Evolutionary conservation across 2,797 vertebrate genomes (phyloP), one percentile per base, ranked within the genome.

Genomic region (Kryptolebias ocellatus): DNA sequence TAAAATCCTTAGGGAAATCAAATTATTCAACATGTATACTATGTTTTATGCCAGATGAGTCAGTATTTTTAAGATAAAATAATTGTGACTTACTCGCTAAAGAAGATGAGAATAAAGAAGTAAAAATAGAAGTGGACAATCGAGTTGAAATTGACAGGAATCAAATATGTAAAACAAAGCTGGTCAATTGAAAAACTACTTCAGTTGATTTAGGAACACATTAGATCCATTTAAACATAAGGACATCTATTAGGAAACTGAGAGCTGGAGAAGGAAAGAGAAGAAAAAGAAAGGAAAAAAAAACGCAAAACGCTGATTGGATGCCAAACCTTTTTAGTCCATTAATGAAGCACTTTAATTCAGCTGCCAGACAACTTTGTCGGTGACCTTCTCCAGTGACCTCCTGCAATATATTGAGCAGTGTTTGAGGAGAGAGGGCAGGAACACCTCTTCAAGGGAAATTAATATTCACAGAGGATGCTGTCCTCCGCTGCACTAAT

Each of bases 381-480:
- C 60, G 63, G 72, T 74, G 83, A 89, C 91, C 90, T 92, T 87
- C 76, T 70, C 39, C 16, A 8, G 61, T 82, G 88, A 90, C 88
- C 87, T 86, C 74, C 58, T 81, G 79, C 83, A 65, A 79, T 83
- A 79, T 83, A 86, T 85, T 64, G 86, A 89, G 80, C 80, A 55
- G 70, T 57, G 76, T 87, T 86, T 84, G 74, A 81, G 70, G 72
- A 83, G 75, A 70, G 71, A 77, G 76, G 81, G 74, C 67, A 57
- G 81, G 76, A 83, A 80, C 79, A 79, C 80, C 80, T 90, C 89
- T 88, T 89, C 76, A 86, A 79, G 80, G 81, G 67, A 88, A 87
- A 92, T 93, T 89, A 90, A 92, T 92, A 93, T 91, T 90, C 86
- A 87, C 85, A 45, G 76, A 77, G 83, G 83, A 87, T 76, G 86